Base-by-base conservation (phyloP, 2,888 invertebrate genomes). In the Noctua pronuba region DNA sequence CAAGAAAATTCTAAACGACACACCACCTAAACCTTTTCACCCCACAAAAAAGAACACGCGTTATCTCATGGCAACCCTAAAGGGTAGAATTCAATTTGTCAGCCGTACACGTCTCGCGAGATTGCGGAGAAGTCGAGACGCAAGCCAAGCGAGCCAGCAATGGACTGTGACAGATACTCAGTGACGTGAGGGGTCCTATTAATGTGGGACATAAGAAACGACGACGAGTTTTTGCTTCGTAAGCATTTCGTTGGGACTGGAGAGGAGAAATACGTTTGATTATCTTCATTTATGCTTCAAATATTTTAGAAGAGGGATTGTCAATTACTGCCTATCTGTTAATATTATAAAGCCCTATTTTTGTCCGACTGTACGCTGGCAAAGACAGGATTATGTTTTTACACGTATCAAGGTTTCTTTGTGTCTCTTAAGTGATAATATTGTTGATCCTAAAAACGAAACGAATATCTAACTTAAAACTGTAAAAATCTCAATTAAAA, bases 11-110 rank as follows among this genome's bases (percentile, higher is more conserved):
- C 18, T 24, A 41, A 46, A 24, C 31, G 46, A 46, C 18, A 41
- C 10, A 58, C 6, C 38, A 31, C n/a, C 31, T 31, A 66, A 58
- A 67, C 44, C 16, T 52, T 35, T 79, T 28, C n/a, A 67, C 10
- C n/a, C 31, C 38, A 46, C 24, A 46, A 73, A 31, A 35, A 68
- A 64, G 58, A 38, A 66, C 44, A 67, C 35, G 49, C 62, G 44
- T 66, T 65, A 44, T 62, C 52, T 62, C 67, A 74, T 80, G 66
- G 84, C 55, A 66, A 67, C 82, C 85, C 85, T 86, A 81, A 67
- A 72, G 75, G 67, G 77, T 75, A 72, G 65, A 83, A 88, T 88
- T 85, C 86, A 88, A 88, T 88, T 88, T 88, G 82, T 86, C 86
- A 85, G 82, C 65, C 73, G 86, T 82, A 68, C 83, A 86, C 83